phyloP scores from a whole-genome alignment of 2,888 invertebrate species.

The Pogonocherus hispidulus region DNA sequence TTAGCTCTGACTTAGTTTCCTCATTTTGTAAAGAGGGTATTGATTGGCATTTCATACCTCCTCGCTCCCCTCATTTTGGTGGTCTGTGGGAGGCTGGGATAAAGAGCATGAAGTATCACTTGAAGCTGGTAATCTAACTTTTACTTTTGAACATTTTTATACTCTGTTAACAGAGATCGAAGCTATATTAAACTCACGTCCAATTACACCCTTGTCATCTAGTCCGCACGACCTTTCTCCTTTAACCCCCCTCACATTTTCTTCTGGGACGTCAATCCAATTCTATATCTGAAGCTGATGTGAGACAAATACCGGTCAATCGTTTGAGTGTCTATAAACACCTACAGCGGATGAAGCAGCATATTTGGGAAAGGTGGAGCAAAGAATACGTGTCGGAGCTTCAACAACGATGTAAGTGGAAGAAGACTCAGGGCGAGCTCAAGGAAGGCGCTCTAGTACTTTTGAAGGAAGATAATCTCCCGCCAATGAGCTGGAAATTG shows the following conservation, averaged over 20 bases:
- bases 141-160: background rate
- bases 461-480: conserved; percentile 38
- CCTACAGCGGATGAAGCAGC: conserved; percentile 31
- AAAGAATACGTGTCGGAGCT: conserved; percentile 37
- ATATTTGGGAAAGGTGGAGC: conserved; percentile 38
- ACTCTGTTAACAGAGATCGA: background rate
- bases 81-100: conserved; percentile 33
- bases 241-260: background rate
- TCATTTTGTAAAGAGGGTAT: conserved; percentile 20
- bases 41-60: conserved; percentile 37
- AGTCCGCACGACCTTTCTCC: background rate
- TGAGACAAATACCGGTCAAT: conserved; percentile 8
- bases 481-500: conserved; percentile 40
- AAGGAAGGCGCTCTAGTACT: conserved; percentile 36
- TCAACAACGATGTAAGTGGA: conserved; percentile 42
- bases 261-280: background rate
- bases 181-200: background rate
- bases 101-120: conserved; percentile 10
- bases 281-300: background rate
- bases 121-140: background rate
- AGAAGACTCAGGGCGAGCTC: background rate
- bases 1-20: background rate
- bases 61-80: conserved; percentile 34
- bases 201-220: conserved; percentile 8
- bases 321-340: conserved; percentile 23